Evolutionary conservation across 2,888 invertebrate genomes (phyloP).

Genomic region (Apodemia mormo): DNA sequence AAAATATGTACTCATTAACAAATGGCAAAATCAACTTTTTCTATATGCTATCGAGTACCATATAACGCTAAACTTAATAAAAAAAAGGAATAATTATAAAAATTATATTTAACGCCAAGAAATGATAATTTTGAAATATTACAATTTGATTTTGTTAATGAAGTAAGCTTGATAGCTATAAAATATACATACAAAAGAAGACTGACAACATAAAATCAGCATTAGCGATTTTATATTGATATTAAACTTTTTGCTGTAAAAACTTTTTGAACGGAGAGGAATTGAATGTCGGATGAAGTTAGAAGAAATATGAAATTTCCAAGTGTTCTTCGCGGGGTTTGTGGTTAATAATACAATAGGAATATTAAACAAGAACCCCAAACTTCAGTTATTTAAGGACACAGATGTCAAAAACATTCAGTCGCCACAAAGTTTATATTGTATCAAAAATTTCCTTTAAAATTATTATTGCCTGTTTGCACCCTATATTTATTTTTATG

Average conservation of each 20-base stretch:
- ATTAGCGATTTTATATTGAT: slow-evolving; percentile 5
- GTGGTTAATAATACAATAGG: slow-evolving; percentile 17
- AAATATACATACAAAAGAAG: not conserved
- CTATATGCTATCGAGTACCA: too few relatives aligned
- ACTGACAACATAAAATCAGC: not conserved
- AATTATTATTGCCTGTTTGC: not conserved
- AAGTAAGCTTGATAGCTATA: not conserved
- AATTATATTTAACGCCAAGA: too few relatives aligned
- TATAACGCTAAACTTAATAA: too few relatives aligned
- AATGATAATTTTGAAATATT: not conserved
- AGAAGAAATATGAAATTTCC: slow-evolving; percentile 7
- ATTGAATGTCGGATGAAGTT: slow-evolving; percentile 11
- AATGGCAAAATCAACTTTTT: too few relatives aligned
- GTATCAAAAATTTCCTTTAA: not conserved
- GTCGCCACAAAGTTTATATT: slow-evolving; percentile 26
- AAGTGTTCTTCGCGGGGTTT: slow-evolving; percentile 14
- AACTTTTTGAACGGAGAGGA: slow-evolving; percentile 7
- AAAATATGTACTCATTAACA: too few relatives aligned
- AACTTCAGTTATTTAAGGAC: slow-evolving; percentile 17
- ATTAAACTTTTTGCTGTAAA: slow-evolving; percentile 13
- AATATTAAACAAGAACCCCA: slow-evolving; percentile 13
- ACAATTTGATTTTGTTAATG: not conserved
- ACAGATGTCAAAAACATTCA: slow-evolving; percentile 33
- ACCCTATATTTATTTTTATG: not conserved
- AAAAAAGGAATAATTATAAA: too few relatives aligned